These are phyloP conservation scores for Drosophila birchii DNA, from an alignment of 2,888 invertebrate species.

Conservation along the genomic window DNA sequence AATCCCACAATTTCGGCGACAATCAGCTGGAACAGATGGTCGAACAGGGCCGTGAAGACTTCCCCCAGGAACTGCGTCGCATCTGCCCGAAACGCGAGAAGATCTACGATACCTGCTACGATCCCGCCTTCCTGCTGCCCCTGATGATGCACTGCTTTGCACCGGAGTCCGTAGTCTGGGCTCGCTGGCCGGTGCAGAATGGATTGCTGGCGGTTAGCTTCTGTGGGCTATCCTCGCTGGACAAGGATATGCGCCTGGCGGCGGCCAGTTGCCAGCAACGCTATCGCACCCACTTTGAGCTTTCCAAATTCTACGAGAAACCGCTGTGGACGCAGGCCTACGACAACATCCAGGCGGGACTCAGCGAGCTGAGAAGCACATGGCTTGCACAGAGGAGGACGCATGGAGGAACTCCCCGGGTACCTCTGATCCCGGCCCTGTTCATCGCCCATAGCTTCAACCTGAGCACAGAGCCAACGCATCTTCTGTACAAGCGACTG, in stretches of 20 bases:
- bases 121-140: slow-evolving; percentile 93
- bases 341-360: slow-evolving; percentile 83
- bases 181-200: slow-evolving; percentile 89
- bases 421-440: slow-evolving; percentile 81
- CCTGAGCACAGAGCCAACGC: slow-evolving; percentile 90
- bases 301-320: slow-evolving; percentile 86
- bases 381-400: slow-evolving; percentile 83
- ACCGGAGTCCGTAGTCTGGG: slow-evolving; percentile 90
- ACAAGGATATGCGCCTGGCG: slow-evolving; percentile 88
- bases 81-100: slow-evolving; percentile 80
- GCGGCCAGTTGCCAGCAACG: slow-evolving; percentile 91
- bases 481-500: slow-evolving; percentile 91
- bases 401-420: slow-evolving; percentile 82
- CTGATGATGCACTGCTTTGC: slow-evolving; percentile 90
- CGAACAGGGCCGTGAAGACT: slow-evolving; percentile 67
- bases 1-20: slow-evolving; percentile 67
- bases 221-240: slow-evolving; percentile 89
- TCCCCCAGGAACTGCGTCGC: slow-evolving; percentile 71
- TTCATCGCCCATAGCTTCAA: slow-evolving; percentile 85
- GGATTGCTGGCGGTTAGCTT: slow-evolving; percentile 90
- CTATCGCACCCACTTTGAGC: slow-evolving; percentile 91
- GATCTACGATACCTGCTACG: slow-evolving; percentile 87
- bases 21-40: slow-evolving; percentile 80
- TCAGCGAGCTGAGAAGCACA: slow-evolving; percentile 72
- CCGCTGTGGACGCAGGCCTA: slow-evolving; percentile 84